phyloP scores from a whole-genome alignment of 2,113 vertebrate genomes.

The Ameiurus melas region DNA sequence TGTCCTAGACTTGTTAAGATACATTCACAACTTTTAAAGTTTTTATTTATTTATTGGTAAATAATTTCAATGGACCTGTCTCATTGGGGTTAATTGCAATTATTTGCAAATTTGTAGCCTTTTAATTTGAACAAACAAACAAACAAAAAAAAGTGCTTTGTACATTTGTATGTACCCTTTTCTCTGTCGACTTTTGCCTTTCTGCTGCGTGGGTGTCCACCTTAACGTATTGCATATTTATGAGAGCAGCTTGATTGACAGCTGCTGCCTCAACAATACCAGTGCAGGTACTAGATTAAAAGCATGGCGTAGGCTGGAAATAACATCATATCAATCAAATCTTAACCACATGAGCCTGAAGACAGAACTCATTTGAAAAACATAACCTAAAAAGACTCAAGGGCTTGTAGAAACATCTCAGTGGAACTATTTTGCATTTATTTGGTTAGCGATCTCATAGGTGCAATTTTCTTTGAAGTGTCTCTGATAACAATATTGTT shows the following conservation, averaged over 20 bases:
- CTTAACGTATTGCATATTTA: background rate
- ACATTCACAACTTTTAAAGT: no score
- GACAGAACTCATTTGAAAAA: background rate
- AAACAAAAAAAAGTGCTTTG: background rate
- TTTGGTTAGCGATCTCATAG: background rate
- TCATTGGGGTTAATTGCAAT: background rate
- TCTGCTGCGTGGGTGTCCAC: background rate
- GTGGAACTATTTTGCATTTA: background rate
- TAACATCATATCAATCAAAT: background rate
- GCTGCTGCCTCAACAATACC: background rate
- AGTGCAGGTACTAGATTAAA: background rate
- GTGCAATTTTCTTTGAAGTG: background rate
- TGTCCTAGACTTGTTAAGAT: no score
- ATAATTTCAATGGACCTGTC: no score
- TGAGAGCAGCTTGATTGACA: background rate
- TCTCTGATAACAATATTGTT: background rate
- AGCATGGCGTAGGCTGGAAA: background rate
- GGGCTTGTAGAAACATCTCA: background rate
- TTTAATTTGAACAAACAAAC: background rate
- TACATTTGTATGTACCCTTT: background rate
- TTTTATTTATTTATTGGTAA: no score
- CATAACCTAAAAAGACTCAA: background rate
- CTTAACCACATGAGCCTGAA: background rate
- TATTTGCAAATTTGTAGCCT: background rate
- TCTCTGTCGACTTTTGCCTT: background rate